These are phyloP conservation scores for Corythoichthys intestinalis DNA, from an alignment of 2,113 vertebrate genomes.

Conservation along the genomic window DNA sequence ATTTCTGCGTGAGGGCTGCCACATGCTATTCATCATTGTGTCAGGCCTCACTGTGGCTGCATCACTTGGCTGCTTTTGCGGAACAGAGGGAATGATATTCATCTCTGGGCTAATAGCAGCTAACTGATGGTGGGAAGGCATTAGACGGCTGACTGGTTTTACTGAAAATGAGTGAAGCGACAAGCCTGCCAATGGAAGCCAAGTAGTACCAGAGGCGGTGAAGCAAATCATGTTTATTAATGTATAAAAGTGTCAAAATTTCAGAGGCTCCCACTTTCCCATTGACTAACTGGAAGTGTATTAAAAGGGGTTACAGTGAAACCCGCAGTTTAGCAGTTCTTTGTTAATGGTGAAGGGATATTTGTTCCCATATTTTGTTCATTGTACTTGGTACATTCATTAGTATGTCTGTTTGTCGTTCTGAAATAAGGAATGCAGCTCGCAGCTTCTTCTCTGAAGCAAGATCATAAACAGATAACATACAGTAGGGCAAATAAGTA, in stretches of 20 bases:
- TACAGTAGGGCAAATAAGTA: too few species aligned
- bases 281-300: conserved; percentile 1
- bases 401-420: too few species aligned
- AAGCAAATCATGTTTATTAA: conserved; percentile 60
- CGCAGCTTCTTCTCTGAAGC: too few species aligned
- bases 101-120: conserved; percentile 64
- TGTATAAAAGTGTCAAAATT: conserved; percentile 45
- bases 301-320: background rate
- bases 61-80: conserved; percentile 63
- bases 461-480: too few species aligned
- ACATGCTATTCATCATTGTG: conserved; percentile 68
- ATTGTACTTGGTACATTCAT: too few species aligned
- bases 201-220: conserved; percentile 46
- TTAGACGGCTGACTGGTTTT: conserved; percentile 67
- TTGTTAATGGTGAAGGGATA: too few species aligned
- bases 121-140: conserved; percentile 68
- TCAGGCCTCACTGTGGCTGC: conserved; percentile 57
- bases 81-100: conserved; percentile 66
- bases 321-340: background rate
- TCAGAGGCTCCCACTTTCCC: conserved; percentile 29
- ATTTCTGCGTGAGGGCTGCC: conserved; percentile 53
- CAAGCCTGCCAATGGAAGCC: conserved; percentile 47
- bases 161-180: conserved; percentile 66
- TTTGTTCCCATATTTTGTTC: too few species aligned
- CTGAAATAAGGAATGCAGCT: too few species aligned